Base-by-base conservation (phyloP, 2,113 vertebrate species). In the Erythrocercus mccallii region DNA sequence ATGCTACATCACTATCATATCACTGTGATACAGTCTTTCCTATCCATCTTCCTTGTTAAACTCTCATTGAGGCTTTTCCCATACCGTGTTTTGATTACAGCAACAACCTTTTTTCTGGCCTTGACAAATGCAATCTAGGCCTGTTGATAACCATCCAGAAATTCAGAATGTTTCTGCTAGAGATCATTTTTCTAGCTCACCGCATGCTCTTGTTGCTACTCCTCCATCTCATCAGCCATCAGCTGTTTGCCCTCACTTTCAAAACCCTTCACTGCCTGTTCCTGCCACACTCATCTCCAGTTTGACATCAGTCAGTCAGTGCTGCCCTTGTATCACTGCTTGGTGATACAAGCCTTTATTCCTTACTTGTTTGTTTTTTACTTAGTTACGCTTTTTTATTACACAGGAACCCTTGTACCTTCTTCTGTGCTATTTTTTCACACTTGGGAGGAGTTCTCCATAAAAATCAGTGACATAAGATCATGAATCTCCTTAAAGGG, bases 11-110 rank as follows among this genome's bases (percentile, higher is more conserved):
- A 33, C 85, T 53, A 65, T 50, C 82, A 23, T 48, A 94, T 57
- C 74, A 60, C n/a, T 72, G 31, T 0, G 7, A 72, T 57, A 48
- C 1, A 5, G 78, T 40, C 79, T 72, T 65, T 84, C 51, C 70
- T 88, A 94, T 95, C 81, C 42, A 72, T 93, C 90, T 85, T 92
- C n/a, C 70, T n/a, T 27, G 53, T 93, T 88, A 93, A 90, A 95
- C 53, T 76, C 85, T 72, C 81, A 76, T 72, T 82, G 66, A 74
- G 57, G 37, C 48, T 76, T 30, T 90, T 10, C 4, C 57, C 42
- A 35, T 16, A 37, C 37, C 1, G 0, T 57, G 79, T 94, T 84
- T 88, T 82, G 81, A 94, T 93, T 92, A 65, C 53, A 90, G 58
- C 23, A 86, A 78, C 66, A 77, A 66, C 79, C 71, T 94, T 92